Percentiles rank a stretch among this genome's conserved stretches.
phyloP scores from a whole-genome alignment of 2,888 invertebrate genomes.

The Drosophila formosana region DNA sequence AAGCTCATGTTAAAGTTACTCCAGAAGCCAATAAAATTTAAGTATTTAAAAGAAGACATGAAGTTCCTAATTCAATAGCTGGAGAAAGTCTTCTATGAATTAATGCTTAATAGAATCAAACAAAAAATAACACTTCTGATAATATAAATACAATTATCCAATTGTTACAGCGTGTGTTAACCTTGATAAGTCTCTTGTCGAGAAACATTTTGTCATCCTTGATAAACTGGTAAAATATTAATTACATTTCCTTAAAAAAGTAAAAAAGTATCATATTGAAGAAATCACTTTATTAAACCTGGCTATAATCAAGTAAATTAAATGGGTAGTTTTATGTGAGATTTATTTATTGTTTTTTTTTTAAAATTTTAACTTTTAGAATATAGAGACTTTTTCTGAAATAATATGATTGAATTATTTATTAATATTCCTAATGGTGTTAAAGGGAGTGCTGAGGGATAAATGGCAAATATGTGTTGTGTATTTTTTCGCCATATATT shows the following conservation, averaged over 20 bases:
- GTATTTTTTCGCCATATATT: no score
- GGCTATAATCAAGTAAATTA: no score
- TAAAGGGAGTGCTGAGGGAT: no score
- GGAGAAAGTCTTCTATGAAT: slow-evolving; percentile 55
- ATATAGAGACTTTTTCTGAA: no score
- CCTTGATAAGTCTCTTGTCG: slow-evolving; percentile 90
- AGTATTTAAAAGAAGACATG: slow-evolving; percentile 90
- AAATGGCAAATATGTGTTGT: no score
- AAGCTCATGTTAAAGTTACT: slow-evolving; percentile 89
- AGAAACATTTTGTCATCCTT: slow-evolving; percentile 90
- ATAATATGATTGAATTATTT: no score
- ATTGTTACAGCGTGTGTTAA: slow-evolving; percentile 87
- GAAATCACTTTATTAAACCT: slow-evolving; percentile 88
- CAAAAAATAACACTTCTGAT: slow-evolving; percentile 89
- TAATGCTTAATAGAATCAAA: slow-evolving; percentile 87
- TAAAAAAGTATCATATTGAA: slow-evolving; percentile 86
- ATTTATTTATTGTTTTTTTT: no score
- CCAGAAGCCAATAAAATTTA: slow-evolving; percentile 90
- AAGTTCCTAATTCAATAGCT: slow-evolving; percentile 87
- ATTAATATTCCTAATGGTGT: no score
- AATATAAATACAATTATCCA: slow-evolving; percentile 90
- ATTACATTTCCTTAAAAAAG: slow-evolving; percentile 85
- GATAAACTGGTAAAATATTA: slow-evolving; percentile 84
- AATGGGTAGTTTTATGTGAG: no score
- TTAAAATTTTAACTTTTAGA: no score